A percentile compares a stretch with the other conserved stretches of the same genome.
These are phyloP conservation scores for Cliona cf. orientalis DNA, from an alignment of 37 sponge, comb jelly and placozoan genomes.

Conservation along the genomic window DNA sequence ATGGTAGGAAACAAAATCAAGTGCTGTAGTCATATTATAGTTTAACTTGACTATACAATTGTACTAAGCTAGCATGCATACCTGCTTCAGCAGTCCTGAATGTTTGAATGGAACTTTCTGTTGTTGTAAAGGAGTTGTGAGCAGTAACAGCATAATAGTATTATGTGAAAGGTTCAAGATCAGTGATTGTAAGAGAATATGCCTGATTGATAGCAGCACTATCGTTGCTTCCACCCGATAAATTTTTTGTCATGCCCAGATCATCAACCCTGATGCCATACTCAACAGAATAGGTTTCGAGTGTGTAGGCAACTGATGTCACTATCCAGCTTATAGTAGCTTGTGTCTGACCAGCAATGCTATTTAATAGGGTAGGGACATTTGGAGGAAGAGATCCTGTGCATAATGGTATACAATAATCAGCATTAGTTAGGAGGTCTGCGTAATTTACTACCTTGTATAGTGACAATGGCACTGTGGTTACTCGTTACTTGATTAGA, in stretches of 20 bases:
- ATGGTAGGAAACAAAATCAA: too few species aligned
- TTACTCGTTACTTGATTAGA: background rate
- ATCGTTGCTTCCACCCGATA: background rate
- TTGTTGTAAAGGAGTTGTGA: slow-evolving; percentile 1
- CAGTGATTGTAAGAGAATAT: background rate
- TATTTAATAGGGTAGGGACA: background rate
- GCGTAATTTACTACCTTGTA: slow-evolving; percentile 21
- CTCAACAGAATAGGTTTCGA: slow-evolving; percentile 25
- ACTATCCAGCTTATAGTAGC: slow-evolving; percentile 23
- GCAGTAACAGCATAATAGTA: slow-evolving; percentile 25
- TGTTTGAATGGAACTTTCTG: background rate
- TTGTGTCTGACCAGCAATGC: background rate
- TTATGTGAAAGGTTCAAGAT: slow-evolving; percentile 5
- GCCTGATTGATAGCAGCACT: background rate
- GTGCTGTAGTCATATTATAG: too few species aligned
- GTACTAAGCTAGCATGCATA: too few species aligned
- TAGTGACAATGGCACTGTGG: background rate
- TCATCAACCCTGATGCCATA: background rate
- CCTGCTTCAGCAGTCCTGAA: slow-evolving; percentile 17
- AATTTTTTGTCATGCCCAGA: slow-evolving; percentile 5
- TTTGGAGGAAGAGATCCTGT: slow-evolving; percentile 9
- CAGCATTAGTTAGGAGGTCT: too few species aligned
- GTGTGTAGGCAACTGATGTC: slow-evolving; percentile 11
- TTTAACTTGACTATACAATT: too few species aligned
- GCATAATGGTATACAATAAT: too few species aligned